Percentiles rank a stretch among this genome's conserved stretches.
phyloP scores from a whole-genome alignment of 2,888 invertebrate species.

The Protodeltote pygarga region DNA sequence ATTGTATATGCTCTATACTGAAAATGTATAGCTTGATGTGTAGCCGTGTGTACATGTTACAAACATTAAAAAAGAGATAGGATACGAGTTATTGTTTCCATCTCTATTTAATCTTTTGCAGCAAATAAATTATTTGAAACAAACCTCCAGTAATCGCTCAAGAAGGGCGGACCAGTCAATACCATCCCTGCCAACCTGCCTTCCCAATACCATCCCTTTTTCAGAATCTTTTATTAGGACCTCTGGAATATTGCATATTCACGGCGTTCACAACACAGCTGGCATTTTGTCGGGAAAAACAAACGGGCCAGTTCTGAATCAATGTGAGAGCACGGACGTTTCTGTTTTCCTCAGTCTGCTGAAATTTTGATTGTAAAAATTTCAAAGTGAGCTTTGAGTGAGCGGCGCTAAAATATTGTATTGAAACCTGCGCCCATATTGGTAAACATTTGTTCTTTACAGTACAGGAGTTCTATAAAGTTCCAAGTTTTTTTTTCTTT shows the following conservation, averaged over 20 bases:
- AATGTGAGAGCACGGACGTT: slow-evolving; percentile 45
- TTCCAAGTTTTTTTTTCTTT: no score
- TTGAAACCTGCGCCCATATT: slow-evolving; percentile 15
- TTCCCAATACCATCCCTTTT: slow-evolving; percentile 48
- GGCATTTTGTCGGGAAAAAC: slow-evolving; percentile 58
- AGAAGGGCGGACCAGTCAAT: slow-evolving; percentile 36
- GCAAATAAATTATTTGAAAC: slow-evolving; percentile 38
- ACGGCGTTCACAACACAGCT: slow-evolving; percentile 67
- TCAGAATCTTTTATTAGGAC: slow-evolving; percentile 66
- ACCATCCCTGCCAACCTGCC: slow-evolving; percentile 61
- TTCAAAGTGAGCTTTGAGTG: slow-evolving; percentile 15
- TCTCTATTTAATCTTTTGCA: no score
- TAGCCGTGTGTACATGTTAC: no score
- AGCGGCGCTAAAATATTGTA: slow-evolving; percentile 22
- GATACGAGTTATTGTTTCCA: no score
- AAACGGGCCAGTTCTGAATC: slow-evolving; percentile 55
- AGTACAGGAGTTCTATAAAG: no score
- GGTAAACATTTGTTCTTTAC: slow-evolving; percentile 12
- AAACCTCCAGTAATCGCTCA: slow-evolving; percentile 38
- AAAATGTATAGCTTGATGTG: no score
- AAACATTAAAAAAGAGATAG: no score
- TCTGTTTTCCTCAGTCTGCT: slow-evolving; percentile 32
- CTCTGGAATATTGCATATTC: slow-evolving; percentile 75
- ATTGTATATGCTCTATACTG: no score
- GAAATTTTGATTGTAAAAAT: slow-evolving; percentile 37